These are phyloP conservation scores for Muschampia plurimacula DNA, from an alignment of 2,888 invertebrate genomes.

Conservation along the genomic window DNA sequence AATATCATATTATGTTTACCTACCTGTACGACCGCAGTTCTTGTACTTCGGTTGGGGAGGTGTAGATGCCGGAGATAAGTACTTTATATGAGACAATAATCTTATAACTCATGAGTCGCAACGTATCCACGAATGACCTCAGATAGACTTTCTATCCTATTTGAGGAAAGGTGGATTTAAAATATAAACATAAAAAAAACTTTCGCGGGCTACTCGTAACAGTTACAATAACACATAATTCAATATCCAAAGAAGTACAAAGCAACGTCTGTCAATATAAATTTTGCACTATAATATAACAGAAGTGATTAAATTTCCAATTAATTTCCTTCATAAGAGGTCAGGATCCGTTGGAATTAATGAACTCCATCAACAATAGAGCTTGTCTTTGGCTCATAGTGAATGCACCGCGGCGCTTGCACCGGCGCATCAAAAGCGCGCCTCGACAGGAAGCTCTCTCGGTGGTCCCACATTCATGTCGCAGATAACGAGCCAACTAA, in stretches of 20 bases:
- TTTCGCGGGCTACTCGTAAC: not conserved
- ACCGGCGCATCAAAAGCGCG: constrained; percentile 71
- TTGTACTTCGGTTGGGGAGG: not conserved
- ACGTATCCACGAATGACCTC: not conserved
- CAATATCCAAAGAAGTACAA: not conserved
- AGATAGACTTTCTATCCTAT: not conserved
- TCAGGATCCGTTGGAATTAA: constrained; percentile 28
- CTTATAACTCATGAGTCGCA: no score
- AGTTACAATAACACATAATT: not conserved
- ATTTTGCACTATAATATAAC: constrained; percentile 35
- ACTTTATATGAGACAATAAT: no score
- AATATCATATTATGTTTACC: no score
- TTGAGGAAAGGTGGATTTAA: not conserved
- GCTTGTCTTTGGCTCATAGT: constrained; percentile 67
- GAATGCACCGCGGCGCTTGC: constrained; percentile 68
- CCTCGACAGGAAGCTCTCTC: constrained; percentile 61
- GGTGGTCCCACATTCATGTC: constrained; percentile 68
- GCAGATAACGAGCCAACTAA: constrained; percentile 39
- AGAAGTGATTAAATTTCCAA: constrained; percentile 7
- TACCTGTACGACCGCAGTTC: no score
- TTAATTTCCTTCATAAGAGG: constrained; percentile 24
- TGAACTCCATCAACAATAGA: constrained; percentile 37
- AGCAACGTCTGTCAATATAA: not conserved
- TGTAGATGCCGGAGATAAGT: not conserved
- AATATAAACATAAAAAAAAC: not conserved